Evolutionary conservation across 64 coral and sea anemone species (phyloP).

Genomic region (Astreopora myriophthalma): DNA sequence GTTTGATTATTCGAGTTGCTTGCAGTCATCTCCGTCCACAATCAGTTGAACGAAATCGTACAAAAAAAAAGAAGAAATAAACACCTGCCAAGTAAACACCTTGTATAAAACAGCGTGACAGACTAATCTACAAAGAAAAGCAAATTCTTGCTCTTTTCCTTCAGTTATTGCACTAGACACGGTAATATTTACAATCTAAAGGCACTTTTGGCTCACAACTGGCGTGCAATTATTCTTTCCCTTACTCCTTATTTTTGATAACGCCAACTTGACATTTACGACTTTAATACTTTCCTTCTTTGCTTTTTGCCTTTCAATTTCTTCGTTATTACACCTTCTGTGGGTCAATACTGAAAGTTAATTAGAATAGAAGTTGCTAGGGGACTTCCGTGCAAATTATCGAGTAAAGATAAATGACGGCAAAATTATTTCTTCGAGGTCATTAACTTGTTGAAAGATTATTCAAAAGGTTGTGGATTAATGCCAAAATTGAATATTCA

Average conservation of each 20-base stretch:
- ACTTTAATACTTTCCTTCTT: conserved; percentile 11
- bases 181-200: background rate
- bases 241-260: background rate
- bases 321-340: background rate
- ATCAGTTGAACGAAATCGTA: no score
- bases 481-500: background rate
- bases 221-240: background rate
- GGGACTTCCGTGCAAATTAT: conserved; percentile 18
- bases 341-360: conserved; percentile 1
- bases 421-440: background rate
- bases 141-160: background rate
- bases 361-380: background rate
- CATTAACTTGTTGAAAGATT: background rate
- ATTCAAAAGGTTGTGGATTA: background rate
- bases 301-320: background rate
- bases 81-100: no score
- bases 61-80: no score
- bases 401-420: background rate
- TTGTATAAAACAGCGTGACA: no score
- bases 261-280: background rate
- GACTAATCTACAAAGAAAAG: background rate
- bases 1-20: no score
- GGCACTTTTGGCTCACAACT: background rate
- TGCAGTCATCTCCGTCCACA: no score
- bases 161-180: background rate